These are phyloP conservation scores for Timema cristinae DNA, from an alignment of 2,888 invertebrate genomes.

Conservation along the genomic window DNA sequence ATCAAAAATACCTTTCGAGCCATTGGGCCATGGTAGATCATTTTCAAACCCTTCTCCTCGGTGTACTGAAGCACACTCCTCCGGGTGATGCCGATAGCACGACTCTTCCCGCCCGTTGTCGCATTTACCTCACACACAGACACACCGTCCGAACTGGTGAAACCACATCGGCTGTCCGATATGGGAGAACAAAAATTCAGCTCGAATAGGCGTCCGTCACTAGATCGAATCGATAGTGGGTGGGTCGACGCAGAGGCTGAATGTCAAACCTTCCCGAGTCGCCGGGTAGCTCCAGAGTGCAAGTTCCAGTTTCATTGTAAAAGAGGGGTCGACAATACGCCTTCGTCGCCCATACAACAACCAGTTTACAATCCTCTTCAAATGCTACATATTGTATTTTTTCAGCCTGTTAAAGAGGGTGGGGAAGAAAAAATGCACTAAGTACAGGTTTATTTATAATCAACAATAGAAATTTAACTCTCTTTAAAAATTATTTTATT, in stretches of 20 bases:
- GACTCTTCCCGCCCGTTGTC: neutral
- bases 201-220: neutral
- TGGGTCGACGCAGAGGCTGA: neutral
- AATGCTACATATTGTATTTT: too few species aligned
- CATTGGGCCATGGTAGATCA: neutral
- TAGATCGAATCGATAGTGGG: neutral
- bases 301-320: neutral
- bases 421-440: too few species aligned
- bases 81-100: neutral
- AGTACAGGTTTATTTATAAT: too few species aligned
- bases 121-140: neutral
- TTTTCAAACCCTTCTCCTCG: neutral
- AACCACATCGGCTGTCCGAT: neutral
- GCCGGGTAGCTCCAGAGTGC: neutral
- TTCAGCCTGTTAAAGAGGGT: too few species aligned
- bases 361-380: too few species aligned
- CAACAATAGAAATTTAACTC: too few species aligned
- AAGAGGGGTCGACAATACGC: too few species aligned
- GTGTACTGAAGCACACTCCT: neutral
- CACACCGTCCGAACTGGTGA: neutral
- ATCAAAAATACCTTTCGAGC: too few species aligned
- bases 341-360: too few species aligned
- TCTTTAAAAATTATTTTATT: too few species aligned
- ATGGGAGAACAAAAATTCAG: neutral
- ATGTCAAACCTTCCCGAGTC: neutral